Evolutionary conservation across 2,888 invertebrate species (phyloP).

Genomic region (Acronicta alni): DNA sequence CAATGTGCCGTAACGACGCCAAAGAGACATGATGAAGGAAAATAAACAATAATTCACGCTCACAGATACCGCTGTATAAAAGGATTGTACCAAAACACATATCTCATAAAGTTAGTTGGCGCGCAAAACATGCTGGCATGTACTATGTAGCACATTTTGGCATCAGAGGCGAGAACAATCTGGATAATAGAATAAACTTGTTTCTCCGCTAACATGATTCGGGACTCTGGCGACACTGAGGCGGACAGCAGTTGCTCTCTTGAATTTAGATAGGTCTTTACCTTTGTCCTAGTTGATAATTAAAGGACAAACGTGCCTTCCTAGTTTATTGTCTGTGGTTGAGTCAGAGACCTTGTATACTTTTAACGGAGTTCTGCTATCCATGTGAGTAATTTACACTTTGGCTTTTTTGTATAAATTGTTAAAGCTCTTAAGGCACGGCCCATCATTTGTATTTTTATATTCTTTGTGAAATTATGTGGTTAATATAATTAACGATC

Average conservation of each 20-base stretch:
- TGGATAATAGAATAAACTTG: conserved; percentile 83
- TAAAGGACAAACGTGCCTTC: conserved; percentile 45
- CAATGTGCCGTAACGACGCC: conserved; percentile 52
- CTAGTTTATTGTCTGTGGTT: conserved; percentile 43
- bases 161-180: conserved; percentile 86
- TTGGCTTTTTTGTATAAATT: conserved; percentile 23
- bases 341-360: conserved; percentile 35
- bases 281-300: conserved; percentile 55
- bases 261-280: conserved; percentile 56
- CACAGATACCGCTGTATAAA: conserved; percentile 75
- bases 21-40: conserved; percentile 62
- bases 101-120: conserved; percentile 86
- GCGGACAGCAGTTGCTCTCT: conserved; percentile 58
- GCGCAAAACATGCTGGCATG: conserved; percentile 77
- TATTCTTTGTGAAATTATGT: conserved; percentile 4
- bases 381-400: conserved; percentile 20
- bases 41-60: conserved; percentile 78
- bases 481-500: not conserved
- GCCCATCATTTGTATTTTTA: not conserved
- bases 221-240: conserved; percentile 63
- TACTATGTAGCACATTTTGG: conserved; percentile 77
- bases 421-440: conserved; percentile 18
- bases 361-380: conserved; percentile 30
- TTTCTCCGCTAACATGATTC: conserved; percentile 67
- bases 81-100: conserved; percentile 82